Base-by-base conservation (phyloP, 64 coral and sea anemone genomes). In the Anthopleura sola region DNA sequence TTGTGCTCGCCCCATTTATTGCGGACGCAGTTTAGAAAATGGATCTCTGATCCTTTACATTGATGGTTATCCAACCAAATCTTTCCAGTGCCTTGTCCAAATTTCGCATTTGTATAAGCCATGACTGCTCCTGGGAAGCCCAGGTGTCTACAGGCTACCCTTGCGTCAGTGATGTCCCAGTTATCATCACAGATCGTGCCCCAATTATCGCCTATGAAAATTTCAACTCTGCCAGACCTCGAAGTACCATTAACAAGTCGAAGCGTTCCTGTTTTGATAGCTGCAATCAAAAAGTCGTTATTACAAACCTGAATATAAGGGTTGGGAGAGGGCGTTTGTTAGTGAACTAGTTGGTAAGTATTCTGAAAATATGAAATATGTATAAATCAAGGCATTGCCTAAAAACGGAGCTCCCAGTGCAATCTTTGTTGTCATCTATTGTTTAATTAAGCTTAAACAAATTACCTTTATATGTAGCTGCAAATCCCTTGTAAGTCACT, bases 121-220 rank as follows among this genome's bases (percentile, higher is more conserved):
- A 17, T 26, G 14, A 29, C 19, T 7, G 77, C 78, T 68, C 23
- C 18, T 33, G 76, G 76, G 37, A 88, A 88, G 3, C 87, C 87
- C 58, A 88, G 87, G 11, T 88, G 87, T 8, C 24, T 82, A 19
- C 87, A 88, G 13, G 31, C 55, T 11, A 88, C 87, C 13, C 55
- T 1, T 29, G 49, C 87, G 57, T 82, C 38, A 0, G 14, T 82
- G 15, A 81, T 13, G 23, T 68, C 77, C 87, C 78, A 88, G n/a
- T 2, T 3, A 49, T 88, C 78, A 37, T 88, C 87, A 48, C 87
- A 88, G 21, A 88, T 37, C 23, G 87, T 88, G 28, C 87, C 87
- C 87, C 87, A 88, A 1, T 82, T 8, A 0, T 88, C 32, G 57
- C 69, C 0, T 6, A 38, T 21, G 34, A 74, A 82, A 1, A 88